Evolutionary conservation across 2,797 vertebrate species (phyloP).

Genomic region (Phataginus tricuspis): DNA sequence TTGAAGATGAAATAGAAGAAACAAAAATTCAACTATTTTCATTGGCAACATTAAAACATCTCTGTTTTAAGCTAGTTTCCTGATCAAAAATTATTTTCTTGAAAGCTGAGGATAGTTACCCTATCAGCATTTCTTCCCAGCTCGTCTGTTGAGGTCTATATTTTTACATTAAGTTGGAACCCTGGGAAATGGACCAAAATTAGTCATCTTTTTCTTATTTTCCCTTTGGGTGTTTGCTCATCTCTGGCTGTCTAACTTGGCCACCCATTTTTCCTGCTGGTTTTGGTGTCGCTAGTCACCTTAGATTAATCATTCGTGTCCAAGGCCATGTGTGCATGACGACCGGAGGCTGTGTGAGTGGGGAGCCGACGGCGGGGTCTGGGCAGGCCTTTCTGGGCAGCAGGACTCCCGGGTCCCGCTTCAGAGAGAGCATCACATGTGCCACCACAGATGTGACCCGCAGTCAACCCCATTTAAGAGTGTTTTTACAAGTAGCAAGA

Average conservation of each 20-base stretch:
- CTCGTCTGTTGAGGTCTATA: rapidly evolving
- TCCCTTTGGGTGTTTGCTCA: neutral
- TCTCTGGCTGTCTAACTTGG: neutral
- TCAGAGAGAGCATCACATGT: rapidly evolving
- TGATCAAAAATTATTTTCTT: neutral
- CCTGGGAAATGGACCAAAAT: neutral
- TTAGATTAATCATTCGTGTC: neutral
- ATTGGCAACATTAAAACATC: neutral
- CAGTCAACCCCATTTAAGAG: rapidly evolving
- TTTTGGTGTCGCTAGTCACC: neutral
- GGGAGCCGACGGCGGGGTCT: no score
- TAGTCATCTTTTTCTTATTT: neutral
- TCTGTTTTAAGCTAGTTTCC: neutral
- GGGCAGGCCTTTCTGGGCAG: neutral
- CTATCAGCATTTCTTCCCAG: rapidly evolving
- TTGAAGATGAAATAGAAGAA: neutral
- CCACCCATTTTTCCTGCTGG: neutral
- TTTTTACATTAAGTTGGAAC: neutral
- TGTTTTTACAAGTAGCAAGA: neutral
- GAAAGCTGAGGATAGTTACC: rapidly evolving
- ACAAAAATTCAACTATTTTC: neutral
- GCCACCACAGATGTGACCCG: rapidly evolving
- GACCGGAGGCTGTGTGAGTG: rapidly evolving
- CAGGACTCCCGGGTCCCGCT: no score
- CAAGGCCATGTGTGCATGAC: no score